Evolutionary conservation across 2,797 vertebrate species (phyloP).

Genomic region (Sebastes diploproa): DNA sequence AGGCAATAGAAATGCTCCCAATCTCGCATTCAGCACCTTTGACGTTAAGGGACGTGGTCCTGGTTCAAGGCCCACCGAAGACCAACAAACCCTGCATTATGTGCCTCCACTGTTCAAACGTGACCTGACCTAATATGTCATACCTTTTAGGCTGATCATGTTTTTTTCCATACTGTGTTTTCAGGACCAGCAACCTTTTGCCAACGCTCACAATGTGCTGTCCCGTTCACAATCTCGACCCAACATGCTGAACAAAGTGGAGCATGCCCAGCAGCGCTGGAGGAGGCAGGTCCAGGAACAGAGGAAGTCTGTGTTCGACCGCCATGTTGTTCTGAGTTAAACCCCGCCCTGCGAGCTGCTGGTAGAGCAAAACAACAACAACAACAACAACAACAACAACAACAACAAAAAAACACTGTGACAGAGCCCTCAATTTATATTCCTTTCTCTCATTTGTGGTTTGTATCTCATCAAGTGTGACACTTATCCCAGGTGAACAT

Average conservation of each 20-base stretch:
- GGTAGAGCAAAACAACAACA: constrained; percentile 11
- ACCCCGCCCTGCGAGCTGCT: constrained; percentile 21
- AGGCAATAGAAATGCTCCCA: too few relatives aligned
- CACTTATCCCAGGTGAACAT: constrained; percentile 25
- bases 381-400: too few relatives aligned
- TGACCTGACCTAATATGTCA: background rate
- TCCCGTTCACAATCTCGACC: constrained; percentile 93
- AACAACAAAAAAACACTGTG: constrained; percentile 63
- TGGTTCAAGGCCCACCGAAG: too few relatives aligned
- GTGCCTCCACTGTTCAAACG: too few relatives aligned
- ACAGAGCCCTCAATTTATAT: constrained; percentile 48
- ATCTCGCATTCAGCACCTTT: too few relatives aligned
- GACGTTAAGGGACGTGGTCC: too few relatives aligned
- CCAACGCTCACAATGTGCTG: constrained; percentile 94
- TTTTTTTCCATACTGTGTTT: constrained; percentile 44
- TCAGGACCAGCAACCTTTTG: constrained; percentile 97
- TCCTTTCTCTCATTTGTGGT: constrained; percentile 50
- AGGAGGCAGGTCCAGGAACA: constrained; percentile 98
- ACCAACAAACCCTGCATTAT: background rate
- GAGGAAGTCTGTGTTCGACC: constrained; percentile 97
- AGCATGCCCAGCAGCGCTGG: constrained; percentile 98
- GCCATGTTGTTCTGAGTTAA: constrained; percentile 98
- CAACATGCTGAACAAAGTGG: constrained; percentile 97
- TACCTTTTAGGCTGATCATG: background rate
- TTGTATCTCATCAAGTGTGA: constrained; percentile 35